Conservation (phyloP, 2,797 vertebrate genomes). For the Dromococcyx pavoninus region DNA sequence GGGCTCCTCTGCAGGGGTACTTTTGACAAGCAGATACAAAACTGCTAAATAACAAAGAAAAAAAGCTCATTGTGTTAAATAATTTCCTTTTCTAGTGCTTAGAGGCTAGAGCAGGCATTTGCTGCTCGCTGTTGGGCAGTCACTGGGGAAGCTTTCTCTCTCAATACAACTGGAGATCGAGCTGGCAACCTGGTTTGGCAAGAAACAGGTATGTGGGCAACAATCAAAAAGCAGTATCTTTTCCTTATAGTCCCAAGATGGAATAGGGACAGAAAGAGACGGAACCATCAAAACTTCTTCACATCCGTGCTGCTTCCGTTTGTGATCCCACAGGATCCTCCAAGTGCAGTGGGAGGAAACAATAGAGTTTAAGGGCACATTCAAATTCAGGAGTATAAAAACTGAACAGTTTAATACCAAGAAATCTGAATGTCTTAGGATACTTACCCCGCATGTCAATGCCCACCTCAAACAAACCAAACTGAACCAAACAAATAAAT, state of each 20-base stretch:
- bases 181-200: not conserved
- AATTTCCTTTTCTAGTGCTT: not conserved
- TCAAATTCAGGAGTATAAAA: not conserved
- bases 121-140: not conserved
- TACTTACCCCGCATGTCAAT: not conserved
- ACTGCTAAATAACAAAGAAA: not conserved
- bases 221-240: fast-evolving
- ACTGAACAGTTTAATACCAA: not conserved
- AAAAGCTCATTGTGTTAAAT: not conserved
- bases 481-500: no score
- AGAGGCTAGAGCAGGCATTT: not conserved
- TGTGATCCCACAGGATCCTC: not conserved
- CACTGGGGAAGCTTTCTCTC: not conserved
- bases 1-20: not conserved
- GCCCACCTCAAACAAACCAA: not conserved
- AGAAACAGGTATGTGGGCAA: not conserved
- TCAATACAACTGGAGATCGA: not conserved
- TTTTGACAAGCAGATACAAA: not conserved
- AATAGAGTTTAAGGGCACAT: not conserved
- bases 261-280: not conserved
- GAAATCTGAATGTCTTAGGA: not conserved
- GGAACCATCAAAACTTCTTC: not conserved
- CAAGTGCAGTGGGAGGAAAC: not conserved
- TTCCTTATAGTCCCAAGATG: not conserved
- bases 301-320: not conserved